Evolutionary conservation across 1,140 invertebrate genomes (phyloP).

Genomic region (Musca vetustissima): DNA sequence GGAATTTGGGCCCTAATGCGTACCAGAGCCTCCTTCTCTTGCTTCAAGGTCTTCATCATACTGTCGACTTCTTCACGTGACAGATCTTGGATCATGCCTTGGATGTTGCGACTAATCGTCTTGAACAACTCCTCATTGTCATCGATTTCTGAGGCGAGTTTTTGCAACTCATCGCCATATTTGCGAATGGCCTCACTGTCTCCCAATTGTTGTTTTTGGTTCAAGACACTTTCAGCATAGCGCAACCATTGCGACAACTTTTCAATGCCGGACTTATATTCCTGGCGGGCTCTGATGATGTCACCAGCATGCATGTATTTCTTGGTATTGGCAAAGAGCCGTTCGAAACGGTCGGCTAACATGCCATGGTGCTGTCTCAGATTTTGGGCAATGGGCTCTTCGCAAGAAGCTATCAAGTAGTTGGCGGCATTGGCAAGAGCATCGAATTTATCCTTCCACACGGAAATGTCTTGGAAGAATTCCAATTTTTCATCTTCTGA

Average conservation of each 20-base stretch:
- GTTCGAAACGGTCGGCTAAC: constrained; percentile 78
- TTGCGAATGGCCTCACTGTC: constrained; percentile 75
- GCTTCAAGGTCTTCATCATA: constrained; percentile 87
- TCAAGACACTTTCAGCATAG: constrained; percentile 71
- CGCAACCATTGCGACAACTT: constrained; percentile 78
- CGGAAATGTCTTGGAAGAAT: constrained; percentile 85
- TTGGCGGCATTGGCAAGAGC: constrained; percentile 80
- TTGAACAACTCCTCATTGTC: constrained; percentile 88
- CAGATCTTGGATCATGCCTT: constrained; percentile 86
- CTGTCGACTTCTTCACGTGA: constrained; percentile 85
- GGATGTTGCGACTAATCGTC: constrained; percentile 85
- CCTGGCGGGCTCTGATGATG: constrained; percentile 76
- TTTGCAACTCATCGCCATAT: constrained; percentile 78
- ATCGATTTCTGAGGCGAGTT: constrained; percentile 78
- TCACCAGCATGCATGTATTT: constrained; percentile 86
- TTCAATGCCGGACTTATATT: constrained; percentile 77
- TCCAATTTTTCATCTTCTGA: constrained; percentile 85
- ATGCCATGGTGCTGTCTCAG: constrained; percentile 73
- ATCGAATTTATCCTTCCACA: constrained; percentile 88
- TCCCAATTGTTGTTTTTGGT: constrained; percentile 66
- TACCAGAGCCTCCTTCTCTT: constrained; percentile 84
- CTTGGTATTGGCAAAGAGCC: constrained; percentile 78
- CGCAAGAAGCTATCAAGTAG: constrained; percentile 85
- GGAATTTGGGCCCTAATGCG: constrained; percentile 79
- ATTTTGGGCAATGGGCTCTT: constrained; percentile 74